phyloP scores from a whole-genome alignment of 1,140 invertebrate species.

The Elysia chlorotica region DNA sequence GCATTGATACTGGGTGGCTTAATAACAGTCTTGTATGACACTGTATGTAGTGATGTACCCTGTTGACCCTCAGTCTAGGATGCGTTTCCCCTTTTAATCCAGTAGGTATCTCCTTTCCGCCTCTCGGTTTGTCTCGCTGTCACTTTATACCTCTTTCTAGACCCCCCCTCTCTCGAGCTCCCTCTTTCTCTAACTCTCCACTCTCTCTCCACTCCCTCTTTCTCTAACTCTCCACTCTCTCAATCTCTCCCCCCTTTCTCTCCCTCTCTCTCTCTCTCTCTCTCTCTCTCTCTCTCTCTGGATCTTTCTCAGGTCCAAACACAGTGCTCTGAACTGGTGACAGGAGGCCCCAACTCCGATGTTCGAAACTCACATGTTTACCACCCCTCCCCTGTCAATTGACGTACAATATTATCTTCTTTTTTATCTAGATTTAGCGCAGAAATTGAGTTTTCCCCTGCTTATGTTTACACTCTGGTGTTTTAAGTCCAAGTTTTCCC shows the following conservation, averaged over 20 bases:
- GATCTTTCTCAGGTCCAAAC: neutral
- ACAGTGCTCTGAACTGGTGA: no score
- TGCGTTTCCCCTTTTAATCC: neutral
- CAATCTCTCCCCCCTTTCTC: neutral
- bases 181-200: neutral
- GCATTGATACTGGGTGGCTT: no score
- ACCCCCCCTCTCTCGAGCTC: neutral
- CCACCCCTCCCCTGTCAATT: no score
- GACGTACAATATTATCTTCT: no score
- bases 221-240: neutral
- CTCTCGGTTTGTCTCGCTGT: neutral
- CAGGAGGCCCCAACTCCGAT: no score
- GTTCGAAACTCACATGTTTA: no score
- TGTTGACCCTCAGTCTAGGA: neutral
- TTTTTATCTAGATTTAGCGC: no score
- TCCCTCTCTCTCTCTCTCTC: neutral
- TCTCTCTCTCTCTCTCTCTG: constrained; percentile 8
- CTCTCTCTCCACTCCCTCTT: neutral
- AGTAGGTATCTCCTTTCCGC: neutral
- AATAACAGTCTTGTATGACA: no score
- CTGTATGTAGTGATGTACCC: no score
- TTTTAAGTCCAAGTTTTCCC: no score
- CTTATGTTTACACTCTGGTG: no score
- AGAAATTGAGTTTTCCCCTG: no score
- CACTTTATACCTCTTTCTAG: neutral